Conservation (phyloP, 2,888 invertebrate species). For the Ormyrus labotus region DNA sequence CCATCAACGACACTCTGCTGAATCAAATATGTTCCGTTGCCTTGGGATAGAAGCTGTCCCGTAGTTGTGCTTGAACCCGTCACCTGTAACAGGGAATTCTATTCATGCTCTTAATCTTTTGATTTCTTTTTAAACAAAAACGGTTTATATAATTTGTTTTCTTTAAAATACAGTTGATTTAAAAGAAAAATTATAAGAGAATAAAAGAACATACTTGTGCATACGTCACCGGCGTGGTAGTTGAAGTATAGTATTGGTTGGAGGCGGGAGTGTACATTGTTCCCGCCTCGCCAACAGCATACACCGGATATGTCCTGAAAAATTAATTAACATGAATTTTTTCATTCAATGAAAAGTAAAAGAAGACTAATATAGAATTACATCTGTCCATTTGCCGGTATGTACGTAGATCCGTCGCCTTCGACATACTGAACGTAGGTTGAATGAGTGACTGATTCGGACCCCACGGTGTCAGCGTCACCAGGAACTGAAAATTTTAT, state of each 20-base stretch:
- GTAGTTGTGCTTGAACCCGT: slow-evolving; percentile 73
- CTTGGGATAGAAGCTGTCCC: slow-evolving; percentile 74
- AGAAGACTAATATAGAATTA: slow-evolving; percentile 67
- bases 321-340: slow-evolving; percentile 28
- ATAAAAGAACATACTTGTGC: slow-evolving; percentile 78
- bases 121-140: no score
- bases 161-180: no score
- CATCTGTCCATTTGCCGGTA: slow-evolving; percentile 82
- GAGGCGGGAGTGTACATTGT: slow-evolving; percentile 81
- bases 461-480: slow-evolving; percentile 77
- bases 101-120: no score
- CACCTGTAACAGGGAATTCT: slow-evolving; percentile 63
- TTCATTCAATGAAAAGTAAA: slow-evolving; percentile 23
- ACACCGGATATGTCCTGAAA: slow-evolving; percentile 85
- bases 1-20: slow-evolving; percentile 82
- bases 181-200: no score
- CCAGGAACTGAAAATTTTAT: slow-evolving; percentile 73
- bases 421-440: slow-evolving; percentile 82
- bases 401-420: slow-evolving; percentile 78
- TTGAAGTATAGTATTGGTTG: slow-evolving; percentile 85
- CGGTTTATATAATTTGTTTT: no score
- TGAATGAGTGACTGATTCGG: slow-evolving; percentile 79
- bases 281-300: slow-evolving; percentile 83
- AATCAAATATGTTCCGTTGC: slow-evolving; percentile 81
- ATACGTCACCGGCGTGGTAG: slow-evolving; percentile 80